A percentile compares a stretch with the other conserved stretches of the same genome.
phyloP scores from a whole-genome alignment of 2,797 vertebrate genomes.

The Pangasius mekongensis region DNA sequence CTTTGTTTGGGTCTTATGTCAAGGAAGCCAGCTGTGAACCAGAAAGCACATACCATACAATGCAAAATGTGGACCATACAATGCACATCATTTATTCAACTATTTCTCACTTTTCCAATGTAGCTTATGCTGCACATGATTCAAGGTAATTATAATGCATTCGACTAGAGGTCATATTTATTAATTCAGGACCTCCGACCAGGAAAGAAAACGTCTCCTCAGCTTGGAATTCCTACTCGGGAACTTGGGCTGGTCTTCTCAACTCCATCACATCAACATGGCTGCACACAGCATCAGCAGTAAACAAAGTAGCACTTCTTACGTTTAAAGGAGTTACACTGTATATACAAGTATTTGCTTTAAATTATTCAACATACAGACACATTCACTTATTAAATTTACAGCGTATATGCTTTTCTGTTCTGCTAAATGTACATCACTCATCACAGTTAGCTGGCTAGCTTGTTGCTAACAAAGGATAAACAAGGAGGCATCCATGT shows the following conservation, averaged over 20 bases:
- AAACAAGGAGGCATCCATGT: too few species aligned
- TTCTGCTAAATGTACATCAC: neutral
- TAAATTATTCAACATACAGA: neutral
- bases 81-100: neutral
- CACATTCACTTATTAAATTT: neutral
- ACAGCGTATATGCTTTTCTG: neutral
- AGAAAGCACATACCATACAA: neutral
- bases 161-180: neutral
- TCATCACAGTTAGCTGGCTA: neutral
- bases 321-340: neutral
- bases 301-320: neutral
- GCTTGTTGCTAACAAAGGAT: too few species aligned
- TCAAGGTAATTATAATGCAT: neutral
- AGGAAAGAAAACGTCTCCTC: neutral
- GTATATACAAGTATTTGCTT: neutral
- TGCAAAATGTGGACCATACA: neutral
- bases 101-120: neutral
- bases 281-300: neutral
- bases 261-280: neutral
- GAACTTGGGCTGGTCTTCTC: neutral
- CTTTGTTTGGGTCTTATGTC: neutral
- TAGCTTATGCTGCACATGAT: neutral
- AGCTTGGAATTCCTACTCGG: neutral
- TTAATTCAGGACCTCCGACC: neutral
- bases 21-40: neutral